Base-by-base conservation (phyloP, 2,797 vertebrate genomes). In the Girardinus metallicus region DNA sequence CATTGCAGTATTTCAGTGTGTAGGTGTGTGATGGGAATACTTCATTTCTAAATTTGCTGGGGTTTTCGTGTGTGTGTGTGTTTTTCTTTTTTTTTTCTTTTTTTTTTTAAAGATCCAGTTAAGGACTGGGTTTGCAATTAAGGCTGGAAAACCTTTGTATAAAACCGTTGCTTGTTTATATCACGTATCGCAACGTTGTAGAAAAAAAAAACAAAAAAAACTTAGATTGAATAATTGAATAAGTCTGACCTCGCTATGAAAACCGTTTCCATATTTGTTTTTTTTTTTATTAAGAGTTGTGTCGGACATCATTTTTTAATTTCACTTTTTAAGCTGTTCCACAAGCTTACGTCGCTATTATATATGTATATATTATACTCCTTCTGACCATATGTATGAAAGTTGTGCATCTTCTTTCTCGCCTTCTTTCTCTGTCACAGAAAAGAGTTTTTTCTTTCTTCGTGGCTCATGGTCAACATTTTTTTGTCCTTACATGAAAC, bases 51-150 rank as follows among this genome's bases (percentile, higher is more conserved):
- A 51, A 21, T 51, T 51, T 51, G 18, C 6, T 21, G 47, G 47
- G 6, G 5, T 18, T 18, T 16, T 5, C 0, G 4, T 5, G 16
- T n/a, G n/a, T n/a, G n/a, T n/a, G n/a, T n/a, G n/a, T n/a, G n/a
- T n/a, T n/a, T n/a, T n/a, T n/a, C n/a, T n/a, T n/a, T n/a, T n/a
- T n/a, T n/a, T n/a, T n/a, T n/a, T n/a, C n/a, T n/a, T n/a, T n/a
- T n/a, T n/a, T n/a, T n/a, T n/a, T n/a, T n/a, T n/a, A n/a, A 44
- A 44, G 43, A 11, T 44, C 41, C 41, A 43, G 41, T 9, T 9
- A 43, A 43, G 41, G 1, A 43, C 41, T 43, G 41, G 9, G 41
- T 46, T 46, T 46, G 44, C 3, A 46, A 15, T 13, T 15, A 13
- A 46, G 44, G 44, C 12, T 46, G 44, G 4, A 49, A 49, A 49